Conservation (phyloP, 2,113 vertebrate species). For the Lagopus leucura region DNA sequence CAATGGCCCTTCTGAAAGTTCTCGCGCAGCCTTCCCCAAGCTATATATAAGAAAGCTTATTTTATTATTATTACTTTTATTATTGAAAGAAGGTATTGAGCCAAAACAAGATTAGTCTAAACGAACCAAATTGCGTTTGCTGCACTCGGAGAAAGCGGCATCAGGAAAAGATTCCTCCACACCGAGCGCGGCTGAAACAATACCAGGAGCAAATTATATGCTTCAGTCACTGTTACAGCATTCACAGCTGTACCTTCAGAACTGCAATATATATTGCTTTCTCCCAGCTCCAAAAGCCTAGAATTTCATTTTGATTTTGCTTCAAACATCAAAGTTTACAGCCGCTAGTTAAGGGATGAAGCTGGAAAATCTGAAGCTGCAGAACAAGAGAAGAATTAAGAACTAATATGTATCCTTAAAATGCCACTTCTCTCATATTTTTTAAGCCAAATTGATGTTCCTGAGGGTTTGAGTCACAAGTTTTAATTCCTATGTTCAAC, state of each 20-base stretch:
- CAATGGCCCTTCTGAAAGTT: background rate
- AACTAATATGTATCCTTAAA: background rate
- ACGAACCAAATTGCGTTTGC: background rate
- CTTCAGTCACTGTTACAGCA: too few species aligned
- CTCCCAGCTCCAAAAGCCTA: background rate
- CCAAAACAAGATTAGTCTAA: background rate
- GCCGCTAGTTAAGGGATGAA: background rate
- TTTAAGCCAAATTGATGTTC: background rate
- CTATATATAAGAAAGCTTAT: rapidly evolving
- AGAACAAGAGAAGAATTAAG: background rate
- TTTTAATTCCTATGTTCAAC: background rate
- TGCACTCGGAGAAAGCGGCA: rapidly evolving
- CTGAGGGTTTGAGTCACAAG: background rate
- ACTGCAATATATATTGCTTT: background rate
- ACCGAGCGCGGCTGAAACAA: background rate
- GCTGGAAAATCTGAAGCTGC: background rate
- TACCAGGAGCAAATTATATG: background rate
- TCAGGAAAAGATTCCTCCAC: background rate
- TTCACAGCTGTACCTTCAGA: background rate
- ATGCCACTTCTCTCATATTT: background rate
- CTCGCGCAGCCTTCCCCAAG: background rate
- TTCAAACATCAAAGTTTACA: background rate
- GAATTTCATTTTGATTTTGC: background rate
- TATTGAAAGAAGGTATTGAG: background rate
- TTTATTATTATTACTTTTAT: background rate